These are phyloP conservation scores for Ylistrum balloti DNA, from an alignment of 1,140 invertebrate genomes.

Conservation along the genomic window DNA sequence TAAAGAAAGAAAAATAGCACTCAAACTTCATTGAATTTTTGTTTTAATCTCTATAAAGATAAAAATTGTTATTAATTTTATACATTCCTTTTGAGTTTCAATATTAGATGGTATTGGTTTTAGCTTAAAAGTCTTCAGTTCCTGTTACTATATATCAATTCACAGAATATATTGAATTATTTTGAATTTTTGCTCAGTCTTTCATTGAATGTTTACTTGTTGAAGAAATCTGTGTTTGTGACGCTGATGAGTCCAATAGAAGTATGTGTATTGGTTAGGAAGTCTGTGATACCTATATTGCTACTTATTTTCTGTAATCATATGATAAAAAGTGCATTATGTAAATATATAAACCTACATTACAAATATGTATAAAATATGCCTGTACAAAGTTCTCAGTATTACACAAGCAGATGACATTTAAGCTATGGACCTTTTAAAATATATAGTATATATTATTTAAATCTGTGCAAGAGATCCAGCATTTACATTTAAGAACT, in stretches of 20 bases:
- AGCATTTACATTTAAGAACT: neutral
- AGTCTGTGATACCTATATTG: neutral
- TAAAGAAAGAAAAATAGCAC: too few species aligned
- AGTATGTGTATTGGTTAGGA: neutral
- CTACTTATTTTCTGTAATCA: neutral
- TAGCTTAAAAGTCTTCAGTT: neutral
- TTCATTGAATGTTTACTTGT: neutral
- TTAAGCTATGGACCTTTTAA: neutral
- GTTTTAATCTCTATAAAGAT: neutral
- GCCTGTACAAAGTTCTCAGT: neutral
- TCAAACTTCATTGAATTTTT: neutral
- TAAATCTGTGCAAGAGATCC: neutral
- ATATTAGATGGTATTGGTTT: neutral
- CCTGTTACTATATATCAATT: too few species aligned
- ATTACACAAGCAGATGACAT: neutral
- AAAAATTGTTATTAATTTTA: too few species aligned
- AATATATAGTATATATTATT: neutral
- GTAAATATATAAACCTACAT: neutral
- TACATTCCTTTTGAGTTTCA: too few species aligned
- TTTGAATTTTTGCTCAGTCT: constrained; percentile 38
- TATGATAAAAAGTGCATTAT: neutral
- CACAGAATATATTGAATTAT: neutral
- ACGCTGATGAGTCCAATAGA: neutral
- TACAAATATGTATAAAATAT: neutral
- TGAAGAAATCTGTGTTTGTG: neutral